Evolutionary conservation across 2,888 invertebrate genomes (phyloP), one percentile per base, ranked within the genome.

Genomic region (Furcula furcula): DNA sequence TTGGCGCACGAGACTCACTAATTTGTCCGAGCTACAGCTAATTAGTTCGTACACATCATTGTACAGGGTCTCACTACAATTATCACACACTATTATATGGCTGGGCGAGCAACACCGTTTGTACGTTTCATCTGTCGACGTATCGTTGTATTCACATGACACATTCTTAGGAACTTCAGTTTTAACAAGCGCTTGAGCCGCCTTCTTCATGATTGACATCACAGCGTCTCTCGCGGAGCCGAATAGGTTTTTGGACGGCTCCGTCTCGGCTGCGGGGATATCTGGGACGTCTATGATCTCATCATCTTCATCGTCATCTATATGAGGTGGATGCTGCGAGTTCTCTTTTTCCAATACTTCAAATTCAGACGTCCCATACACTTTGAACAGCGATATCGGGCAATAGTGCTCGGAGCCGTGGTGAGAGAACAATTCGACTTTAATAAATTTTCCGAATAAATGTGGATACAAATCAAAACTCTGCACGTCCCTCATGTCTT

Each of bases 361-460:
- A 69, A 95, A 96, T 70, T 98, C 98, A 7, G 97, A 97, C 1
- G 96, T 97, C 10, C 98, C 98, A 69, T 95, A 98, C 1, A 97
- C 96, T 42, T 96, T 93, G 76, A 99, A 96, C 30, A 98, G 89
- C n/a, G 98, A 98, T 46, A 99, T 91, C 0, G 99, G 99, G 73
- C 99, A 99, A 76, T 95, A 99, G 76, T 99, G 99, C 78, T 99
- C 99, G 5, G 94, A 94, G 11, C 99, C 98, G 76, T 98, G 96
- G 76, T 99, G 98, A 21, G 97, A 96, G 46, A 96, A 91, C 65
- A 99, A 91, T 65, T 99, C 99, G 0, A 96, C 93, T 71, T 96
- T 95, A 29, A 97, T 93, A 73, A 95, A 97, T 78, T 97, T 97
- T 13, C 96, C 95, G 77, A 97, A 97, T 10, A 94, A 81, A 66